Conservation (phyloP, 2,797 vertebrate genomes). For the Muscicapa striata region DNA sequence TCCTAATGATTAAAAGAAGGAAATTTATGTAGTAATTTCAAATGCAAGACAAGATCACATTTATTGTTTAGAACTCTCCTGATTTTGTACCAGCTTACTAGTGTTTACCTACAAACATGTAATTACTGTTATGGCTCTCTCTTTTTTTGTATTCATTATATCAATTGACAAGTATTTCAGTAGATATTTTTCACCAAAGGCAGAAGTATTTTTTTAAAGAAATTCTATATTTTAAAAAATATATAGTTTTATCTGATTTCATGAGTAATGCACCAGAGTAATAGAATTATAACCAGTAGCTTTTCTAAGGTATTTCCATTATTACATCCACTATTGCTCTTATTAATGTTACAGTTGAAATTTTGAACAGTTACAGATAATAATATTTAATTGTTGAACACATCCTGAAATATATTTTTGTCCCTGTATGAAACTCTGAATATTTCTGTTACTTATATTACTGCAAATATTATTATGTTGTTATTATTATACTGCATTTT, state of each 20-base stretch:
- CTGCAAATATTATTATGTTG: neutral
- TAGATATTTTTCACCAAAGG: neutral
- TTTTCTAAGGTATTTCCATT: neutral
- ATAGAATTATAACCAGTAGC: neutral
- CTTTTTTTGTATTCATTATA: neutral
- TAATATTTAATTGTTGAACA: neutral
- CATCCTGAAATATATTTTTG: neutral
- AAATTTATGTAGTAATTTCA: neutral
- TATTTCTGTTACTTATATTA: neutral
- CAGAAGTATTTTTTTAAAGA: neutral
- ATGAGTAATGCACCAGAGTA: neutral
- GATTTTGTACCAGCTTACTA: neutral
- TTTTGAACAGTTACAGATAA: neutral
- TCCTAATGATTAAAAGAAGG: neutral
- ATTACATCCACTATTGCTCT: neutral
- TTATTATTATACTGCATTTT: neutral
- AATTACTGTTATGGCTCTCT: neutral
- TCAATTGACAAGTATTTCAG: neutral
- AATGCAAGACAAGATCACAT: neutral
- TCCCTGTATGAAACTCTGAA: neutral
- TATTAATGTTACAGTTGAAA: neutral
- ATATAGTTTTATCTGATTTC: neutral
- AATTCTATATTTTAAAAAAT: neutral
- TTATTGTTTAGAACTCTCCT: neutral
- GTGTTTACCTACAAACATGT: neutral